Conservation (phyloP, 2,113 vertebrate species). For the Callipepla squamata region DNA sequence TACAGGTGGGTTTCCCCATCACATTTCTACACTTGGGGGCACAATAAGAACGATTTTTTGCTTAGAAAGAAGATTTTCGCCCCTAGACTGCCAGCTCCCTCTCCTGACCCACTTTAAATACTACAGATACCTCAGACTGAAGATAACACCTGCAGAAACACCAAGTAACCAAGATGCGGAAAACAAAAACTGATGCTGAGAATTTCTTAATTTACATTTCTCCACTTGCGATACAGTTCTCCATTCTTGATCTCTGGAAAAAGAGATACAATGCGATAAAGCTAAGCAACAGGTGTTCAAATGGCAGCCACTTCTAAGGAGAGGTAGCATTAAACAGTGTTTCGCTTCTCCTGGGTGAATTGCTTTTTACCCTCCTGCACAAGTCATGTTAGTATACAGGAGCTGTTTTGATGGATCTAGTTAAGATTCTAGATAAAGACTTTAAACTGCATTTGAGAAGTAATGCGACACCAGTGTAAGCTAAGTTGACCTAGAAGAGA, state of each 20-base stretch:
- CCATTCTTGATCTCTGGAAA: not conserved
- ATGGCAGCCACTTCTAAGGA: not conserved
- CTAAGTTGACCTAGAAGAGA: not conserved
- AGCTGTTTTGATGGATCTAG: not conserved
- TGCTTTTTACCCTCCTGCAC: not conserved
- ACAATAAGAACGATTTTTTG: not conserved
- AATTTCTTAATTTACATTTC: not conserved
- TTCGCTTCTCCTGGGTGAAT: accelerated
- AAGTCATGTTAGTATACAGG: accelerated
- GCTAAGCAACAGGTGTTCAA: not conserved
- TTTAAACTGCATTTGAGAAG: not conserved
- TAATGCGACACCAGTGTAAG: not conserved
- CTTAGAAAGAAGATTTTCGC: not conserved
- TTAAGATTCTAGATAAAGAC: not conserved
- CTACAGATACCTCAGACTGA: not conserved
- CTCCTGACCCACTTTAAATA: conserved; percentile 39
- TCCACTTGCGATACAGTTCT: not conserved
- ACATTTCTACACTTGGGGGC: not conserved
- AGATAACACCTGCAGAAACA: not conserved
- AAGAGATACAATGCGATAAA: not conserved
- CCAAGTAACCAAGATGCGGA: not conserved
- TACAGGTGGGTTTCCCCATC: not conserved
- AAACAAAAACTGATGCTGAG: not conserved
- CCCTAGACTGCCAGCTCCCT: conserved; percentile 41
- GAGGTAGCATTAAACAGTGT: accelerated